A percentile compares a stretch with the other conserved stretches of the same genome.
Conservation (phyloP, 1,140 invertebrate genomes). For the Eueides isabella region DNA sequence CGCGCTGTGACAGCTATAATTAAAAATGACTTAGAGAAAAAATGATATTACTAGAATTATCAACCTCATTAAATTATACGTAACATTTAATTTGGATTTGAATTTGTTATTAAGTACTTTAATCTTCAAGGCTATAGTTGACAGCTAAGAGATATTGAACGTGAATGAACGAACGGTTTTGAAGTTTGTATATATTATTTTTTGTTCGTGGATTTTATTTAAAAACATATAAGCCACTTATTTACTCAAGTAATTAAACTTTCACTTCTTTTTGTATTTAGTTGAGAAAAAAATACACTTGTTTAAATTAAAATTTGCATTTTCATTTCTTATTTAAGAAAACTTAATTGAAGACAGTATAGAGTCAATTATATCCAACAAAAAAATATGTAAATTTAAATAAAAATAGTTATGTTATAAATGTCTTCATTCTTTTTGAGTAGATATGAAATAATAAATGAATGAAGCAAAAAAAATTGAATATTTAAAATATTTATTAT, state of each 20-base stretch:
- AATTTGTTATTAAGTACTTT: neutral
- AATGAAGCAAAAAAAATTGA: neutral
- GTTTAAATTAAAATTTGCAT: too few species aligned
- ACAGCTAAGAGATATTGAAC: too few species aligned
- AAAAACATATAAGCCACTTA: too few species aligned
- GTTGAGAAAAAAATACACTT: too few species aligned
- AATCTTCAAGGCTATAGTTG: neutral
- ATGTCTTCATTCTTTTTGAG: neutral
- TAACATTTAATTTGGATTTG: neutral
- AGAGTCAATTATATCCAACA: neutral
- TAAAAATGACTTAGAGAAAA: conserved; percentile 31
- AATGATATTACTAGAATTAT: neutral
- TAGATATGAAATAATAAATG: neutral
- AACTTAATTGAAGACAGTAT: neutral
- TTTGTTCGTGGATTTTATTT: too few species aligned
- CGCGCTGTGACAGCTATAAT: conserved; percentile 31
- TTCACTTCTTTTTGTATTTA: too few species aligned
- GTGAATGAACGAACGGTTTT: too few species aligned
- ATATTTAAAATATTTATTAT: conserved; percentile 2
- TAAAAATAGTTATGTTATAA: neutral
- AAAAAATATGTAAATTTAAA: neutral
- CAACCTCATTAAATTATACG: neutral
- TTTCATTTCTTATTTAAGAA: too few species aligned
- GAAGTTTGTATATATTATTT: too few species aligned
- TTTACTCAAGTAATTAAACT: too few species aligned